Conservation (phyloP, 2,113 vertebrate species). For the Dasyornis broadbenti region DNA sequence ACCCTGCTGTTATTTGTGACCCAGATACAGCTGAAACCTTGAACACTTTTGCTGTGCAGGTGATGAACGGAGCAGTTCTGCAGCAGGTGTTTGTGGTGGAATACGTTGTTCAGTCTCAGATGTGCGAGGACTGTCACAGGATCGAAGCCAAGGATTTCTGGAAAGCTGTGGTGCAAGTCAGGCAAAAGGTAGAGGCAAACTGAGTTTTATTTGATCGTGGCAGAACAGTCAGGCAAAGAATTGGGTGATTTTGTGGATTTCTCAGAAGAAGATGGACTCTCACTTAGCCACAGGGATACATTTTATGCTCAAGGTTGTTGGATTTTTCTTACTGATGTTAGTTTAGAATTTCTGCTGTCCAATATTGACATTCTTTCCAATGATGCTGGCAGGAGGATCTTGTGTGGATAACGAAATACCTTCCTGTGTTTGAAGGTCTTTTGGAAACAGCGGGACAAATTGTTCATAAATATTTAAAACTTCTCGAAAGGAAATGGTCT, state of each 20-base stretch:
- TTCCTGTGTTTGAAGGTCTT: neutral
- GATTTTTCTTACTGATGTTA: neutral
- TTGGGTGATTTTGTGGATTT: neutral
- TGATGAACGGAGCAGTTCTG: constrained; percentile 93
- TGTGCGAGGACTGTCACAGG: constrained; percentile 97
- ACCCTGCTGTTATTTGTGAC: neutral
- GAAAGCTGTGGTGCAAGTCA: constrained; percentile 95
- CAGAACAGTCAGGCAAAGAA: neutral
- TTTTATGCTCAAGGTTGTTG: neutral
- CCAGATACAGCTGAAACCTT: neutral
- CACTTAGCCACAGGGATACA: neutral
- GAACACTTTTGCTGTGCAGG: constrained; percentile 68
- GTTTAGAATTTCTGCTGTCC: neutral
- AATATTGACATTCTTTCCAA: neutral
- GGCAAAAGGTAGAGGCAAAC: constrained; percentile 85
- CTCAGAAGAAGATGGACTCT: neutral
- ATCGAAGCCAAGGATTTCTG: constrained; percentile 98
- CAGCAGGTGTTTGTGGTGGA: constrained; percentile 97
- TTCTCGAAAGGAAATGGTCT: neutral
- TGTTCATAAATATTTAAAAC: neutral
- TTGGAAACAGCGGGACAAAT: neutral
- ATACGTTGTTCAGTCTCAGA: constrained; percentile 85
- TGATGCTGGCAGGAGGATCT: neutral
- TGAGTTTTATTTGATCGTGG: fast-evolving
- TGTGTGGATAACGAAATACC: neutral